Base-by-base conservation (phyloP, 2,113 vertebrate species). In the Gavialis gangeticus region DNA sequence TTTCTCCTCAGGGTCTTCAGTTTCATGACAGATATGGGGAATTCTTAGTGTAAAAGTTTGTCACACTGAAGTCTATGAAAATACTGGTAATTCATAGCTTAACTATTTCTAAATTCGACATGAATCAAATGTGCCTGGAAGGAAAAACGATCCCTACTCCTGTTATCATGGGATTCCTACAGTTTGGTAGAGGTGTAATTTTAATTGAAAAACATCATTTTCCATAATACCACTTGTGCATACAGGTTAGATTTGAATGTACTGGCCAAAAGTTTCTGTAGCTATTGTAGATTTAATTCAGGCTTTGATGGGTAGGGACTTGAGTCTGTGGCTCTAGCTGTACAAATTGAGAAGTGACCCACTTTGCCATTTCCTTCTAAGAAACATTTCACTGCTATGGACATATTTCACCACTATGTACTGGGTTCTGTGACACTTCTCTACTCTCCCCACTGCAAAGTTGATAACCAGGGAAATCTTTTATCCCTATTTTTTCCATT, bases 171-270 rank as follows among this genome's bases (percentile, higher is more conserved):
- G 88, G 75, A 95, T 79, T 81, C 66, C 34, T 88, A 75, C 46
- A 79, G 78, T 92, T 96, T 85, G 76, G 60, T 82, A 79, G 62
- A 91, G 78, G 12, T 96, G 57, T 76, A 89, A 94, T 95, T 95
- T 86, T 75, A 95, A 93, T 69, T 87, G 79, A 88, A 90, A 79
- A 95, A 86, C 30, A 87, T 56, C 1, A 67, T 90, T 96, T 96
- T 94, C 85, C 24, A 21, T 62, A 95, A 58, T 34, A 89, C 78
- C 75, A 34, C 78, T 82, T 93, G 55, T 92, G 46, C 69, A 75
- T 78, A 67, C 66, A 88, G 63, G 91, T 89, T 96, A 93, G 75
- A 89, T 92, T 21, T 91, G 64, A 95, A 91, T 57, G 57, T 93
- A 85, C 58, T 27, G 88, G 37, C 37, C 80, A 34, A 82, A 97